A percentile compares a stretch with the other conserved stretches of the same genome.
Evolutionary conservation across 1,140 invertebrate species (phyloP).

Genomic region (Procambarus clarkii): DNA sequence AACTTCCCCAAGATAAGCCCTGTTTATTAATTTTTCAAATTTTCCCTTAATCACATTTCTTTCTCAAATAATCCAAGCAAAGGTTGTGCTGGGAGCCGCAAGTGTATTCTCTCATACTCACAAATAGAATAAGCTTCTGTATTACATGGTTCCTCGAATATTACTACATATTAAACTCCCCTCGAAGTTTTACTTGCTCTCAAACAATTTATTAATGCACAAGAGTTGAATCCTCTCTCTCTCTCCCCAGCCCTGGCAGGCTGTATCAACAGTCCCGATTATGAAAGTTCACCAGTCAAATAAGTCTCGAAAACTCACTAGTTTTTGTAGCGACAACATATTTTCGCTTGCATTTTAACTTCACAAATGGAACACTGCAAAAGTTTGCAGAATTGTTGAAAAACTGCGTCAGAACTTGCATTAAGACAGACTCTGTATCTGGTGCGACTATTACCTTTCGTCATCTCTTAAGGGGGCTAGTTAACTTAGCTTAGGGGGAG

Average conservation of each 20-base stretch:
- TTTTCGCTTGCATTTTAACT: conserved; percentile 28
- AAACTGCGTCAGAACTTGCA: conserved; percentile 5
- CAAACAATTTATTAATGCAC: background rate
- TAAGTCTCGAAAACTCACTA: background rate
- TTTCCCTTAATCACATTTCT: no score
- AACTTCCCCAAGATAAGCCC: no score
- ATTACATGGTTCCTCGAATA: no score
- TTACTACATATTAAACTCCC: no score
- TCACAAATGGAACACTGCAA: conserved; percentile 19
- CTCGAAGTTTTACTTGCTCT: no score
- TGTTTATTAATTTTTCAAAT: no score
- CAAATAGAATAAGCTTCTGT: no score
- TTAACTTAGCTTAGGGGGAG: no score
- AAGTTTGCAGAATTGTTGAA: conserved; percentile 30
- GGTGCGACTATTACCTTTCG: background rate
- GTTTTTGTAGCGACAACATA: background rate
- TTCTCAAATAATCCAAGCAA: no score
- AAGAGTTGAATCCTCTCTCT: background rate
- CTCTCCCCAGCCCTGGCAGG: background rate
- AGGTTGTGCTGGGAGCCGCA: no score
- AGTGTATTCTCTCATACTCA: no score
- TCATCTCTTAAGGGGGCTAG: no score
- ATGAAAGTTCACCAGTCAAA: background rate
- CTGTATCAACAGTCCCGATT: background rate
- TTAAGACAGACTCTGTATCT: background rate